Evolutionary conservation across 2,797 vertebrate genomes (phyloP).

Genomic region (Poeciliopsis presidionis): DNA sequence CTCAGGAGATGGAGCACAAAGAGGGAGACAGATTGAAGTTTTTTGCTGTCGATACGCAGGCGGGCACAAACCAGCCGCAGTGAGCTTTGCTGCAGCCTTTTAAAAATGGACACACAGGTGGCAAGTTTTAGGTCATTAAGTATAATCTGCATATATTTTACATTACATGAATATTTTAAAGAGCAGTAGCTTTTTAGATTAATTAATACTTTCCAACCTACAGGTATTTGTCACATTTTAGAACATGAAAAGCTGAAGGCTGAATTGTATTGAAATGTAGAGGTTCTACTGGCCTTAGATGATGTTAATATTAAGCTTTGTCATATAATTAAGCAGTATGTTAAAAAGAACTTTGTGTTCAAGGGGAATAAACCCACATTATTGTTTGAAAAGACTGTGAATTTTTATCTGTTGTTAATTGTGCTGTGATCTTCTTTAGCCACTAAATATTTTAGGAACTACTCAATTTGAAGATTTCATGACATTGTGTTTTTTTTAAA

Average conservation of each 20-base stretch:
- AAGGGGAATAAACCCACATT: neutral
- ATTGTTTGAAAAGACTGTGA: neutral
- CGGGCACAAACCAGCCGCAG: constrained; percentile 9
- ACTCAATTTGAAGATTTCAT: neutral
- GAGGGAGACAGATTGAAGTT: constrained; percentile 49
- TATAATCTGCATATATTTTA: constrained; percentile 45
- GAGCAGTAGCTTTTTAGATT: constrained; percentile 18
- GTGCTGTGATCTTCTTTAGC: neutral
- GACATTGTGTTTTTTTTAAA: neutral
- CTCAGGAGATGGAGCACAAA: constrained; percentile 46
- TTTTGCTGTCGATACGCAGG: constrained; percentile 48
- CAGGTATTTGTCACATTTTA: constrained; percentile 30
- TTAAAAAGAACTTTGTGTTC: neutral
- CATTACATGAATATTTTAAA: constrained; percentile 28
- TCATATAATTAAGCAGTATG: neutral
- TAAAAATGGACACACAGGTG: constrained; percentile 32
- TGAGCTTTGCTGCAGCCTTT: constrained; percentile 25
- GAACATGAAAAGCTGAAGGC: neutral
- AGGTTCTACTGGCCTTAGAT: constrained; percentile 18
- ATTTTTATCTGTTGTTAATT: neutral
- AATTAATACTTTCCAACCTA: constrained; percentile 25
- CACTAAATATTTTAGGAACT: neutral
- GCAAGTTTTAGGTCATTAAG: constrained; percentile 43
- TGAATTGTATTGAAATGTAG: neutral
- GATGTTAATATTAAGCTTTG: constrained; percentile 6